Evolutionary conservation across 2,113 vertebrate genomes (phyloP).

Genomic region (Centropristis striata): DNA sequence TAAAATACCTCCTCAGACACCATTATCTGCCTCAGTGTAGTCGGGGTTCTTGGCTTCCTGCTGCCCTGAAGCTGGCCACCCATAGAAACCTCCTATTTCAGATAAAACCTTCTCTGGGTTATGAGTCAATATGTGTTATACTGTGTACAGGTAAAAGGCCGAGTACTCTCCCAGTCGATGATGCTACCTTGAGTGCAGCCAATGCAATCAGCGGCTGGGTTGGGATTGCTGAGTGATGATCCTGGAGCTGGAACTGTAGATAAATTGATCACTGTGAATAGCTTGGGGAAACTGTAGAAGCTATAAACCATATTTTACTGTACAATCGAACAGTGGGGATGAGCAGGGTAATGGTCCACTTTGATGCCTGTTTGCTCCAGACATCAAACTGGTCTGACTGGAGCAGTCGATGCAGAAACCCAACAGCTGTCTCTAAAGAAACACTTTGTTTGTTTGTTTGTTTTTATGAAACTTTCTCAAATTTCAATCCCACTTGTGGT

Average conservation of each 20-base stretch:
- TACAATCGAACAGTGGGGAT: neutral
- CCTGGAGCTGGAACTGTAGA: conserved; percentile 3
- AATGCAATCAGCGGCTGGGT: neutral
- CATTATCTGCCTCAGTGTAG: neutral
- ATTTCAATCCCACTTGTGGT: too few relatives aligned
- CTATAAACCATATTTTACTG: neutral
- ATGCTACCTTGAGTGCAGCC: conserved; percentile 2
- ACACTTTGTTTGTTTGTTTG: neutral
- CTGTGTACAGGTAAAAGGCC: neutral
- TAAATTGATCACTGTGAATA: conserved; percentile 16
- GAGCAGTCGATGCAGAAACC: neutral
- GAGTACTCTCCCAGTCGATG: conserved; percentile 11
- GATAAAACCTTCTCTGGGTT: conserved; percentile 32
- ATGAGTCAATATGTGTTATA: conserved; percentile 30
- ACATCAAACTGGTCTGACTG: neutral
- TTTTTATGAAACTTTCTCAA: neutral
- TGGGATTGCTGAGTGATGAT: conserved; percentile 16
- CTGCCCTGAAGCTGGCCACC: neutral
- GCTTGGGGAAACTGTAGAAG: neutral
- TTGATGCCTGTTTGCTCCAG: neutral
- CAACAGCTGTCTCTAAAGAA: neutral
- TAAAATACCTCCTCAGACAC: neutral
- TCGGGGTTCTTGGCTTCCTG: neutral
- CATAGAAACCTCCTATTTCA: conserved; percentile 15
- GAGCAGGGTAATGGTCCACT: neutral